phyloP scores from a whole-genome alignment of 2,797 vertebrate species.

The Sebastolobus alascanus region DNA sequence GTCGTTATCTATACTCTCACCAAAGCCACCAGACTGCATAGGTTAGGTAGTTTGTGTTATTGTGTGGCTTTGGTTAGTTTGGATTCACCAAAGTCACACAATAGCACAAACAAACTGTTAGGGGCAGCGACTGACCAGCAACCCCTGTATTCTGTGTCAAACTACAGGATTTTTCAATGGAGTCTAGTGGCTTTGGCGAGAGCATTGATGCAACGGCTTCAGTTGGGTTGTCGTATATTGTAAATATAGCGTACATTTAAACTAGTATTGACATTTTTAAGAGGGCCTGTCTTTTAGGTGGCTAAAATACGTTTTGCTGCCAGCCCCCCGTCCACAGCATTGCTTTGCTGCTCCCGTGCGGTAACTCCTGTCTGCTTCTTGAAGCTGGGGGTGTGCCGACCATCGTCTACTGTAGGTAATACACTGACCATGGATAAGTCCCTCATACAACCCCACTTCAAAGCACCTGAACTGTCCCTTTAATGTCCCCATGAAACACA shows the following conservation, averaged over 20 bases:
- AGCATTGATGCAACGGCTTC: background rate
- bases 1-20: background rate
- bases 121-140: background rate
- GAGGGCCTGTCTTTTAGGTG: background rate
- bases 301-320: background rate
- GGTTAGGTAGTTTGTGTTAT: background rate
- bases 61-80: background rate
- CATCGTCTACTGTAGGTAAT: background rate
- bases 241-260: too few relatives aligned
- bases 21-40: accelerated
- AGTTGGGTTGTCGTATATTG: too few relatives aligned
- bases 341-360: background rate
- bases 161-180: background rate
- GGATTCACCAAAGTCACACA: too few relatives aligned
- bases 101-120: background rate
- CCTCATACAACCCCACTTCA: background rate
- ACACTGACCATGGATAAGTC: background rate
- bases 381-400: background rate
- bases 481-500: too few relatives aligned
- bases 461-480: background rate
- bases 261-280: too few relatives aligned
- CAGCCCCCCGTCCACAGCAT: background rate
- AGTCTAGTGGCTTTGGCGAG: background rate
- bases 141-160: background rate
- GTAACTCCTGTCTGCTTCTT: background rate